Percentiles rank a stretch among this genome's conserved stretches.
These are phyloP conservation scores for Stramonita haemastoma DNA, from an alignment of 2,888 invertebrate genomes.

Conservation along the genomic window DNA sequence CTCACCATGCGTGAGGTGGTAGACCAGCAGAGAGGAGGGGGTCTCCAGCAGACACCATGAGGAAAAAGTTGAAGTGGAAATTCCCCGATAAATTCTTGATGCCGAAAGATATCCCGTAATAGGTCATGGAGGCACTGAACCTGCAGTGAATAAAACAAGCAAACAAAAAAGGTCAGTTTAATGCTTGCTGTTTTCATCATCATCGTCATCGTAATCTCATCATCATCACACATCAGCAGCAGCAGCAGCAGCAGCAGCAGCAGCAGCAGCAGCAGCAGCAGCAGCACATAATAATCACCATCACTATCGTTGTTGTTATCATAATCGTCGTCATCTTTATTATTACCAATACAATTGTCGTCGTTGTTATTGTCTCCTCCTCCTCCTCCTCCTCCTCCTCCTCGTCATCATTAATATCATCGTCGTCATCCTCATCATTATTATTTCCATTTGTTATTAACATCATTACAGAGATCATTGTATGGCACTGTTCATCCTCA, in stretches of 20 bases:
- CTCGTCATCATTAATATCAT: constrained; percentile 16
- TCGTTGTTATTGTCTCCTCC: background rate
- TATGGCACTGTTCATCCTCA: too few species aligned
- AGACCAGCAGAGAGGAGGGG: constrained; percentile 40
- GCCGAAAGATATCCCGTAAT: constrained; percentile 57
- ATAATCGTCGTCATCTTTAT: background rate
- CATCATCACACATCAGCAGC: too few species aligned
- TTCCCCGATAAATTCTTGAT: constrained; percentile 55
- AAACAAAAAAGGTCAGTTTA: too few species aligned
- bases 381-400: background rate
- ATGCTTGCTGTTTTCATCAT: constrained; percentile 7
- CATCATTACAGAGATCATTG: too few species aligned
- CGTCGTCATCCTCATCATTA: background rate
- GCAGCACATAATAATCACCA: too few species aligned
- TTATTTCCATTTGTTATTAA: background rate
- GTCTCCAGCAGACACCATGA: constrained; percentile 48
- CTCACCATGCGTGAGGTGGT: constrained; percentile 29
- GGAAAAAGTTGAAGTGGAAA: constrained; percentile 57
- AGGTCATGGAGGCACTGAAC: constrained; percentile 55
- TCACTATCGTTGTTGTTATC: too few species aligned
- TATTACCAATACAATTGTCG: too few species aligned
- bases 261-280: too few species aligned
- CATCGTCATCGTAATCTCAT: background rate
- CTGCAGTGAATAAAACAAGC: constrained; percentile 43
- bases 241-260: too few species aligned